Percentiles rank a stretch among this genome's conserved stretches.
Conservation (phyloP, 2,888 invertebrate genomes). For the Luperina testacea region DNA sequence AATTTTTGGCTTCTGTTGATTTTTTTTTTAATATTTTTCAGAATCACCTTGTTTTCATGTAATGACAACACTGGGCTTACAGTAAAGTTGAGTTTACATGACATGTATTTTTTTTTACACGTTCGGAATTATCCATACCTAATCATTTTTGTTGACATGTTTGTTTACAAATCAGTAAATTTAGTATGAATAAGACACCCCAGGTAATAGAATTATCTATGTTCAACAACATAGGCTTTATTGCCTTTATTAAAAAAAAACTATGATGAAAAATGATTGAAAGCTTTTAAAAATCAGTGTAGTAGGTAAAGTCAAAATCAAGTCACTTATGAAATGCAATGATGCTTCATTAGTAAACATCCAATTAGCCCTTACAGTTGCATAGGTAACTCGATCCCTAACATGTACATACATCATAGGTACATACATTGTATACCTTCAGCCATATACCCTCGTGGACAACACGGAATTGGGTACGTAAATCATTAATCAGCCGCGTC, state of each 20-base stretch:
- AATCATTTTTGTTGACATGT: not conserved
- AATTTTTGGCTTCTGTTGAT: not conserved
- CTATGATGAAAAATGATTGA: not conserved
- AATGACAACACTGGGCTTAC: not conserved
- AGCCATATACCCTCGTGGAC: conserved; percentile 73
- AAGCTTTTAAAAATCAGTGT: not conserved
- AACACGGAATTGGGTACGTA: conserved; percentile 85
- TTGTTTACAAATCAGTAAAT: not conserved
- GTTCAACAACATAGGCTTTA: not conserved
- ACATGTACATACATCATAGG: conserved; percentile 32
- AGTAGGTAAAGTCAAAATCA: not conserved
- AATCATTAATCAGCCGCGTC: conserved; percentile 89
- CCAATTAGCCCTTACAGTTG: conserved; percentile 39
- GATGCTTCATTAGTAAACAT: conserved; percentile 11
- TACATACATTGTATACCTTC: conserved; percentile 57
- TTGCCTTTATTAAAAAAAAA: too few species aligned
- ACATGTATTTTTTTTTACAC: not conserved
- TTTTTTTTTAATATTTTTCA: not conserved
- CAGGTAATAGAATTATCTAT: too few species aligned
- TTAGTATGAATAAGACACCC: not conserved
- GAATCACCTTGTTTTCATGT: not conserved
- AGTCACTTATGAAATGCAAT: not conserved
- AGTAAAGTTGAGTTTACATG: conserved; percentile 37
- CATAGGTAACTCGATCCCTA: conserved; percentile 39
- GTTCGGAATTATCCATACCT: not conserved